Conservation (phyloP, 2,888 invertebrate genomes). For the Baronia brevicornis region DNA sequence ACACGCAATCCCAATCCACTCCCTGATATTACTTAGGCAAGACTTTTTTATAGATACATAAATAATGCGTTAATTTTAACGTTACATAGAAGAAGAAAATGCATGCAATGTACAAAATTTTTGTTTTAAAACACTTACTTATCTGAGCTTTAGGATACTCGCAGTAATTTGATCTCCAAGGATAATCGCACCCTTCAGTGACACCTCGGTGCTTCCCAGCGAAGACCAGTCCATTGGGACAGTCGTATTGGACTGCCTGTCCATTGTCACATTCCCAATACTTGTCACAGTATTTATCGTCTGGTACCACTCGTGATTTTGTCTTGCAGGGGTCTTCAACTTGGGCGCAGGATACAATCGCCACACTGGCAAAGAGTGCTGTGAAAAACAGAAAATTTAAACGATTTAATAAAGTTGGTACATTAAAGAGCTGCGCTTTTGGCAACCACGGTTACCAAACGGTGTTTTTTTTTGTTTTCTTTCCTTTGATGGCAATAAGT, state of each 20-base stretch:
- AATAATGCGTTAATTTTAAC: no score
- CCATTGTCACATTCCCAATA: conserved; percentile 93
- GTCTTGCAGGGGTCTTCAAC: conserved; percentile 88
- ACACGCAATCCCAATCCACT: no score
- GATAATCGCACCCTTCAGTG: conserved; percentile 92
- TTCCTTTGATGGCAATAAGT: no score
- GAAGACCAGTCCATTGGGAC: conserved; percentile 92
- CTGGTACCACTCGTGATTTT: conserved; percentile 84
- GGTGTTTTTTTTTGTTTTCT: no score
- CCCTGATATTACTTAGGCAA: no score
- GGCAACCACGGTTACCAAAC: no score
- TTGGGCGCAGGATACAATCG: conserved; percentile 45
- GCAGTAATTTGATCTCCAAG: conserved; percentile 92
- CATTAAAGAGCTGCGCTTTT: conserved; percentile 13
- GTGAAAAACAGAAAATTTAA: conserved; percentile 25
- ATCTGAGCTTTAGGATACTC: conserved; percentile 77
- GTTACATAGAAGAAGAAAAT: no score
- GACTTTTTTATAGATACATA: no score
- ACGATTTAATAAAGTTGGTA: conserved; percentile 13
- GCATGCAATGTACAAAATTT: no score
- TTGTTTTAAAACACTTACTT: conserved; percentile 85
- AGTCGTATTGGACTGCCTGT: conserved; percentile 89
- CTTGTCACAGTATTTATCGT: conserved; percentile 85
- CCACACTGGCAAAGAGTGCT: conserved; percentile 41
- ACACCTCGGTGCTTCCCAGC: conserved; percentile 92